Evolutionary conservation across 2,113 vertebrate species (phyloP).

Genomic region (Rana temporaria): DNA sequence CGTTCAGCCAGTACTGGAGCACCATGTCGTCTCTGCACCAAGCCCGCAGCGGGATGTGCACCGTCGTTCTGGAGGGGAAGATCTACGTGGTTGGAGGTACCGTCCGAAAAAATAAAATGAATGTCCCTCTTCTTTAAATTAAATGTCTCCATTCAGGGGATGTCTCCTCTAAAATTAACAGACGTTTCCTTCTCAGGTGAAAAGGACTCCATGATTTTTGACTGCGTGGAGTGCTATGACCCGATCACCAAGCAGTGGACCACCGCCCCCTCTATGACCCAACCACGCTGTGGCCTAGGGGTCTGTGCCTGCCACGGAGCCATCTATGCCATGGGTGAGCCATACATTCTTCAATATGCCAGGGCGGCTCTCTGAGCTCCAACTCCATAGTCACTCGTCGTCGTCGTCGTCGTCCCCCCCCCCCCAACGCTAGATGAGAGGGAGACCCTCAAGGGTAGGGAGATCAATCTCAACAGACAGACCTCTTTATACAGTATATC

Average conservation of each 20-base stretch:
- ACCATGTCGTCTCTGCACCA: slow-evolving; percentile 95
- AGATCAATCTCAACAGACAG: too few relatives aligned
- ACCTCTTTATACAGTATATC: too few relatives aligned
- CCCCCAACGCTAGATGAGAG: background rate
- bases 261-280: slow-evolving; percentile 90
- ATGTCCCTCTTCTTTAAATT: too few relatives aligned
- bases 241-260: slow-evolving; percentile 96
- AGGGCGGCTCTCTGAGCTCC: background rate
- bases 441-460: too few relatives aligned
- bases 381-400: background rate
- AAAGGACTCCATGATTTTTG: slow-evolving; percentile 97
- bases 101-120: background rate
- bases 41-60: slow-evolving; percentile 92
- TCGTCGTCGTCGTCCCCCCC: too few relatives aligned
- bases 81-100: slow-evolving; percentile 97
- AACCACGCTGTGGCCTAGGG: slow-evolving; percentile 92
- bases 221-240: slow-evolving; percentile 94
- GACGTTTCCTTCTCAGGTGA: slow-evolving; percentile 78
- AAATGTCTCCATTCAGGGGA: background rate
- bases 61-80: slow-evolving; percentile 91
- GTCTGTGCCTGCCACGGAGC: slow-evolving; percentile 91
- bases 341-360: background rate
- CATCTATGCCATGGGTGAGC: slow-evolving; percentile 92
- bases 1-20: slow-evolving; percentile 98
- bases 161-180: background rate